phyloP scores from a whole-genome alignment of 1,140 invertebrate species.

The Kradibia gibbosae region DNA sequence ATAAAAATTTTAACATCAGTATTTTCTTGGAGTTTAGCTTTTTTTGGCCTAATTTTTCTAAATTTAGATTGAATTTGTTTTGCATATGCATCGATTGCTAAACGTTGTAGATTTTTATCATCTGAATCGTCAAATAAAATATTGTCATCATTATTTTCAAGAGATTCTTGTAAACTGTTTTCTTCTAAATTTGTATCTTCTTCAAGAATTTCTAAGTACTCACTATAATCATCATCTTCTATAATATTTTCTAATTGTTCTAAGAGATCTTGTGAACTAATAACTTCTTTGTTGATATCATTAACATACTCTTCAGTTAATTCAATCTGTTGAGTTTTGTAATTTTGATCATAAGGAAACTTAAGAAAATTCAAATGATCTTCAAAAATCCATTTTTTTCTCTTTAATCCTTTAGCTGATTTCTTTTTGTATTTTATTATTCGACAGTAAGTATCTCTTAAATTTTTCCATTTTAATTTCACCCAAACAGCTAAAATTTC shows the following conservation, averaged over 20 bases:
- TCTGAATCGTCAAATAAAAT: conserved; percentile 23
- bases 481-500: conserved; percentile 63
- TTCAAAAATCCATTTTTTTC: conserved; percentile 71
- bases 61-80: conserved; percentile 66
- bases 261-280: conserved; percentile 62
- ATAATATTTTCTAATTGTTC: conserved; percentile 66
- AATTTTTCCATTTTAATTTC: conserved; percentile 68
- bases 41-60: conserved; percentile 65
- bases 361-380: conserved; percentile 67
- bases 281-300: conserved; percentile 61
- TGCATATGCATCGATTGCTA: conserved; percentile 56
- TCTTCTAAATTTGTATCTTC: conserved; percentile 51
- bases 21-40: conserved; percentile 20
- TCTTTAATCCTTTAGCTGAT: conserved; percentile 62
- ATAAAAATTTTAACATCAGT: conserved; percentile 45
- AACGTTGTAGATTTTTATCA: conserved; percentile 34
- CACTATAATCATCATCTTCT: conserved; percentile 67
- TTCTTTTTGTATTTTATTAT: conserved; percentile 68
- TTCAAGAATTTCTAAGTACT: conserved; percentile 66
- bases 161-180: conserved; percentile 27
- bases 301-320: conserved; percentile 67
- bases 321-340: conserved; percentile 63
- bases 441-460: conserved; percentile 68
- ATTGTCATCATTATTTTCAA: conserved; percentile 31
- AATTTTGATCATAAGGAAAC: conserved; percentile 67